A percentile compares a stretch with the other conserved stretches of the same genome.
These are phyloP conservation scores for Pelobates cultripes DNA, from an alignment of 2,797 vertebrate genomes.

Conservation along the genomic window DNA sequence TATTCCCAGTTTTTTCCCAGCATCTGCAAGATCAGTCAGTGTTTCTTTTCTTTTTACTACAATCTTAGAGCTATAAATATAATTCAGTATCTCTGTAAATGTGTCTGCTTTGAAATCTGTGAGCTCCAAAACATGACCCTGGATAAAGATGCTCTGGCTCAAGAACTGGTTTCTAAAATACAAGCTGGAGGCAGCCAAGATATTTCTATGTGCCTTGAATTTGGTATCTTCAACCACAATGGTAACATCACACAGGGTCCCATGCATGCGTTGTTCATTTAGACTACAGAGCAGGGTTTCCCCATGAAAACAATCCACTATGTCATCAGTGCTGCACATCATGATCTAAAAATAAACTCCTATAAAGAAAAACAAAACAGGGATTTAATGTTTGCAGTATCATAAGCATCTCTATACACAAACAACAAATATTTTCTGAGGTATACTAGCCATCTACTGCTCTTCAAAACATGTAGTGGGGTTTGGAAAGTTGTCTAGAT, in stretches of 20 bases:
- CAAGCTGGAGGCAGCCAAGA: slow-evolving; percentile 93
- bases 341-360: slow-evolving; percentile 79
- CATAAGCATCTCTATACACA: not conserved
- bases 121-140: slow-evolving; percentile 91
- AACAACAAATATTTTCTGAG: not conserved
- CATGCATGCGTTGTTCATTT: slow-evolving; percentile 93
- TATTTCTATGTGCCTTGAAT: slow-evolving; percentile 95
- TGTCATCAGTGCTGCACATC: slow-evolving; percentile 84
- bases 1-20: slow-evolving; percentile 94
- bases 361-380: slow-evolving; percentile 63
- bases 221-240: slow-evolving; percentile 98
- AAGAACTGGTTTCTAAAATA: slow-evolving; percentile 94
- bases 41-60: slow-evolving; percentile 80
- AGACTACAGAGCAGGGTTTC: slow-evolving; percentile 88
- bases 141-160: slow-evolving; percentile 81
- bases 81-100: slow-evolving; percentile 95
- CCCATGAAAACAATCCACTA: slow-evolving; percentile 90
- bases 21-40: slow-evolving; percentile 83
- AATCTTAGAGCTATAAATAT: slow-evolving; percentile 95
- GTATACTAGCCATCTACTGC: no score
- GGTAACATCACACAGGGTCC: slow-evolving; percentile 94
- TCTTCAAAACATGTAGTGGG: not conserved
- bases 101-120: slow-evolving; percentile 96
- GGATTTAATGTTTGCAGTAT: not conserved
- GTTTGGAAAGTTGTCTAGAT: not conserved